Evolutionary conservation across 2,113 vertebrate genomes (phyloP).

Genomic region (Passer domesticus): DNA sequence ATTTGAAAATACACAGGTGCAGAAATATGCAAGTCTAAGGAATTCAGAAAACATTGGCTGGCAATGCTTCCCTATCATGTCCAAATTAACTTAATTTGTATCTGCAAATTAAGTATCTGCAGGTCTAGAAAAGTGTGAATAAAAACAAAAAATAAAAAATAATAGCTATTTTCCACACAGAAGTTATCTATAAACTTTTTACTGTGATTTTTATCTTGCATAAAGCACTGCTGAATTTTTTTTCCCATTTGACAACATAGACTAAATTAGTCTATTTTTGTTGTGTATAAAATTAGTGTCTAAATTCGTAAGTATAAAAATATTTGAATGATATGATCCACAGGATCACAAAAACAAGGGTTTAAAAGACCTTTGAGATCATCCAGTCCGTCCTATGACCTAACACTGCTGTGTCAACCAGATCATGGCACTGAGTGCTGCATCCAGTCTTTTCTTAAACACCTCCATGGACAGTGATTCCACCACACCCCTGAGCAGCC

Average conservation of each 20-base stretch:
- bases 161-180: not conserved
- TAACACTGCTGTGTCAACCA: not conserved
- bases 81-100: not conserved
- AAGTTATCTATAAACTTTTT: not conserved
- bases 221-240: not conserved
- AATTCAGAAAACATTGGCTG: not conserved
- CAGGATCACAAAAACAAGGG: not conserved
- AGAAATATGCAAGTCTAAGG: not conserved
- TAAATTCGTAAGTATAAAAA: not conserved
- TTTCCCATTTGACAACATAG: not conserved
- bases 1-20: not conserved
- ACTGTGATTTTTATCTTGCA: not conserved
- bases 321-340: not conserved
- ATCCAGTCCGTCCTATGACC: not conserved
- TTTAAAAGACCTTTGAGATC: not conserved
- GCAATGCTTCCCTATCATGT: not conserved
- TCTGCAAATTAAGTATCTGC: not conserved
- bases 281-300: too few relatives aligned
- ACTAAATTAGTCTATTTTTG: too few relatives aligned
- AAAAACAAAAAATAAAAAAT: not conserved
- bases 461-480: not conserved
- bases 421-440: too few relatives aligned
- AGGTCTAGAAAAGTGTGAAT: not conserved
- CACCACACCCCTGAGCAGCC: not conserved
- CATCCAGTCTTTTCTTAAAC: not conserved